Evolutionary conservation across 2,797 vertebrate species (phyloP).

Genomic region (Harpagifer antarcticus): DNA sequence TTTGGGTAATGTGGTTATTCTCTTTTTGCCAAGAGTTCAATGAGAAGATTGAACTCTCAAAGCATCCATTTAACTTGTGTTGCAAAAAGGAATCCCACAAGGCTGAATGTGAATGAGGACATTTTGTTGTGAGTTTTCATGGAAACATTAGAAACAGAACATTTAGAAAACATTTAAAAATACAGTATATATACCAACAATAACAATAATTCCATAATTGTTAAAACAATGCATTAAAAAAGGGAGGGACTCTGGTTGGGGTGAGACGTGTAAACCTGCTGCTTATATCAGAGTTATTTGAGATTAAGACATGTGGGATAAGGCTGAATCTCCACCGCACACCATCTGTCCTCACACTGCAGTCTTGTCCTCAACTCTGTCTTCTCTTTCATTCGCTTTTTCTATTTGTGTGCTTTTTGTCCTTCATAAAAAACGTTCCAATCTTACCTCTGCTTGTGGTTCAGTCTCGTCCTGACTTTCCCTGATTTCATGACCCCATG

Average conservation of each 20-base stretch:
- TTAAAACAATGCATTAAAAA: too few relatives aligned
- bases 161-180: too few relatives aligned
- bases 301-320: conserved; percentile 85
- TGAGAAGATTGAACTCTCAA: neutral
- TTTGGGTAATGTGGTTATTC: neutral
- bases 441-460: neutral
- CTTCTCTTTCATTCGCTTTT: neutral
- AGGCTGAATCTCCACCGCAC: conserved; percentile 60
- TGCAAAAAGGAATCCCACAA: too few relatives aligned
- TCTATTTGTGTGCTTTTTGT: neutral
- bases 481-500: conserved; percentile 26
- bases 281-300: conserved; percentile 76
- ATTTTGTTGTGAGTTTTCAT: too few relatives aligned
- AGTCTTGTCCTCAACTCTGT: conserved; percentile 58
- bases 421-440: neutral
- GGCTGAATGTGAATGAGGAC: too few relatives aligned
- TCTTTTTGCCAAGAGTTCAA: too few relatives aligned
- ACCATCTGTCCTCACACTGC: conserved; percentile 72
- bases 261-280: conserved; percentile 77
- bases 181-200: too few relatives aligned
- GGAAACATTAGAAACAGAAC: too few relatives aligned
- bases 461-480: conserved; percentile 9
- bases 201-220: too few relatives aligned
- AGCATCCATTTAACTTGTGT: too few relatives aligned
- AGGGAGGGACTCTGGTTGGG: conserved; percentile 6